Base-by-base conservation (phyloP, 2,888 invertebrate genomes). In the Leucophenga maculata region DNA sequence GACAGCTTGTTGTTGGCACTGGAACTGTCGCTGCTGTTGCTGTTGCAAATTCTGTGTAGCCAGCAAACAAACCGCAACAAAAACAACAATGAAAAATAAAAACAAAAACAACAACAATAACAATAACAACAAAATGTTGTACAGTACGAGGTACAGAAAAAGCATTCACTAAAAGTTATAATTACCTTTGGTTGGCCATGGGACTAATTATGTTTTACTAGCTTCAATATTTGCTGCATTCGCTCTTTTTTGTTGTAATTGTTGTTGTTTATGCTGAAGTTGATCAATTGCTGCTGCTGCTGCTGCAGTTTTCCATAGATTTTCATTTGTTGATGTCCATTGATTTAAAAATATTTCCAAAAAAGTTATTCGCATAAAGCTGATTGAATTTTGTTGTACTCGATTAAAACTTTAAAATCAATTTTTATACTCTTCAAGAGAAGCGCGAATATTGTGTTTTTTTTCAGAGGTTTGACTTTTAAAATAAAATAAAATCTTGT, bases 171-270 rank as follows among this genome's bases (percentile, higher is more conserved):
- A 26, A 64, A 64, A 64, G 46, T 64, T 64, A 46, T 64, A 64
- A 64, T 64, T 48, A 64, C 46, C 62, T 64, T 64, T 64, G 14
- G 62, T 48, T 64, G 62, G 14, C 62, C 22, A 46, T 20, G 62
- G 62, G 46, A 64, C 46, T 64, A 20, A 64, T 64, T 64, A 48
- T 50, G 16, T 16, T 50, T 16, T 11, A n/a, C 16, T 50, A 8
- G n/a, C 18, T 39, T n/a, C 22, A 44, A 18, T 11, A 39, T 60
- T 39, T 14, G n/a, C n/a, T n/a, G n/a, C n/a, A n/a, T n/a, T n/a
- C n/a, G n/a, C n/a, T n/a, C n/a, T n/a, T n/a, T n/a, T n/a, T 44
- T 44, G 60, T 48, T 22, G 22, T 26, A 8, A 6, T 48, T 14
- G 62, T 48, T 46, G 44, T 39, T 39, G 60, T 20, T 39, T 18